Evolutionary conservation across 2,113 vertebrate genomes (phyloP).

Genomic region (Lophochroa leadbeateri): DNA sequence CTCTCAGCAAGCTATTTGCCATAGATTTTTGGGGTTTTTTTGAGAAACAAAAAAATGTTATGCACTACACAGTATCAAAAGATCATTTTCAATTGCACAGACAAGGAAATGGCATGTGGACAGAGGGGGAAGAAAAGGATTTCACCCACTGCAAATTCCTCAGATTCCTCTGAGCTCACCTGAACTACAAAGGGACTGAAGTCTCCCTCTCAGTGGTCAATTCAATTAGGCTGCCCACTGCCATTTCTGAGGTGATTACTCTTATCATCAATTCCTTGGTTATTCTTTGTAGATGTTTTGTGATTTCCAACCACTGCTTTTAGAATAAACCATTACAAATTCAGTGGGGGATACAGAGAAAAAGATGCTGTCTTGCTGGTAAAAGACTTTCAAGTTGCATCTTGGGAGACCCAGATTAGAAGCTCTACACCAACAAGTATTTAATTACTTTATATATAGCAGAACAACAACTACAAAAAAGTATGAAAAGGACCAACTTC

Average conservation of each 20-base stretch:
- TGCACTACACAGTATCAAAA: not conserved
- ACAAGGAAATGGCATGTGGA: not conserved
- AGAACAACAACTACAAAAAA: not conserved
- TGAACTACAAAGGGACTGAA: not conserved
- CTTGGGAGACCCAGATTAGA: not conserved
- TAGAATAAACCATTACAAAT: not conserved
- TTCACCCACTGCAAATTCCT: not conserved
- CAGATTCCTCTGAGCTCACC: not conserved
- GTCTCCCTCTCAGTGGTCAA: not conserved
- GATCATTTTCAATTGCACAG: not conserved
- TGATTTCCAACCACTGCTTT: not conserved
- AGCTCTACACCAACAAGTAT: not conserved
- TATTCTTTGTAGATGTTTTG: not conserved
- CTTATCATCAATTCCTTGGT: not conserved
- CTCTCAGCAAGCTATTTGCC: not conserved
- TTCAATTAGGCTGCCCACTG: not conserved
- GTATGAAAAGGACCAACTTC: not conserved
- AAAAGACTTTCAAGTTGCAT: not conserved
- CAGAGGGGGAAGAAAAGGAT: not conserved
- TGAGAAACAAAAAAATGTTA: not conserved
- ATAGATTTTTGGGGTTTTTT: not conserved
- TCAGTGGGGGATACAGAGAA: not conserved
- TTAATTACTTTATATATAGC: not conserved
- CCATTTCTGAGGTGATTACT: not conserved
- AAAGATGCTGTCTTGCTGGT: not conserved